phyloP scores from a whole-genome alignment of 2,113 vertebrate genomes.

The Spilogale gracilis region DNA sequence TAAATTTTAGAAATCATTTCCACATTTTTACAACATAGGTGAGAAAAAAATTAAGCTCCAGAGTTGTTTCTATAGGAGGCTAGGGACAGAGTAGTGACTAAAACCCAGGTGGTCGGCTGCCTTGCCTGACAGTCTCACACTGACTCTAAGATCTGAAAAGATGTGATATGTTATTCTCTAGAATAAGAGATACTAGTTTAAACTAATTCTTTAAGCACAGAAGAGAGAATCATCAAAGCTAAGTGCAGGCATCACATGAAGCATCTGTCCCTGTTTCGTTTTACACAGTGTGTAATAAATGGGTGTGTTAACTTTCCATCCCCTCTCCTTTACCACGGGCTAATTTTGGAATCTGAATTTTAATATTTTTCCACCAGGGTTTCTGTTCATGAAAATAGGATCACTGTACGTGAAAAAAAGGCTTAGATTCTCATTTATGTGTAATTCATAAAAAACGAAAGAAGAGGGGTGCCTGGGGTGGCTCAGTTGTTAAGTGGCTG shows the following conservation, averaged over 20 bases:
- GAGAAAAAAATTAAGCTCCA: not conserved
- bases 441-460: not conserved
- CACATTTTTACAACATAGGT: not conserved
- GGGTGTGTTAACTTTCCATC: not conserved
- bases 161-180: not conserved
- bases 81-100: not conserved
- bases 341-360: constrained; percentile 53
- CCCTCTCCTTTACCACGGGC: not conserved
- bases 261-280: not conserved
- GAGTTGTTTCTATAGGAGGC: not conserved
- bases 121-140: not conserved
- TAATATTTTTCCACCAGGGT: not conserved
- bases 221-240: not conserved
- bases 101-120: not conserved
- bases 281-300: not conserved
- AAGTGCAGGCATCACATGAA: not conserved
- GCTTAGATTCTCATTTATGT: not conserved
- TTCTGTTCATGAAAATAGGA: constrained; percentile 54
- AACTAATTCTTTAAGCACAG: not conserved
- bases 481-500: too few relatives aligned
- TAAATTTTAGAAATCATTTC: constrained; percentile 44
- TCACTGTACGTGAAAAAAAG: not conserved
- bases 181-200: not conserved
- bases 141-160: not conserved
- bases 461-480: too few relatives aligned